Percentiles rank a stretch among this genome's conserved stretches.
Conservation (phyloP, 2,888 invertebrate genomes). For the Luperina testacea region DNA sequence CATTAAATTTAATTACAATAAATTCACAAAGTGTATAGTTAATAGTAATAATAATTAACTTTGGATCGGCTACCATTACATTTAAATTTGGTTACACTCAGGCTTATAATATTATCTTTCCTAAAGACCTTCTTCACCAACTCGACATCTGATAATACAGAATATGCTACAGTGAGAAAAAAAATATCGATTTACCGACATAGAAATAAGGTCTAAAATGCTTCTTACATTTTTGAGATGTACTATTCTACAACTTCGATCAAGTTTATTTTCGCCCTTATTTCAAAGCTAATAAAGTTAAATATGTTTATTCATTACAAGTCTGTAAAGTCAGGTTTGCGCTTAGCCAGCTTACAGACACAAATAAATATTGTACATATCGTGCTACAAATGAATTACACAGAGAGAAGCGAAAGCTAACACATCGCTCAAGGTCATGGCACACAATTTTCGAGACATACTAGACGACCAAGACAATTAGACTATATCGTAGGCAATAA, state of each 20-base stretch:
- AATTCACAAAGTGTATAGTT: slow-evolving; percentile 26
- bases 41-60: slow-evolving; percentile 5
- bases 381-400: slow-evolving; percentile 23
- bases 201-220: background rate
- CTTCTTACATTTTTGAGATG: background rate
- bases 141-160: background rate
- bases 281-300: background rate
- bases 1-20: slow-evolving; percentile 19
- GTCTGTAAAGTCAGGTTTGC: background rate
- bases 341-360: background rate
- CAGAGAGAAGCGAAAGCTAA: slow-evolving; percentile 34
- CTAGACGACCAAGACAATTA: background rate
- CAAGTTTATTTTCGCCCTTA: background rate
- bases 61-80: slow-evolving; percentile 33
- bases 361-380: slow-evolving; percentile 13
- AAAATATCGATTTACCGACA: background rate
- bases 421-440: slow-evolving; percentile 48
- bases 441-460: slow-evolving; percentile 41
- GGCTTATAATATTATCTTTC: slow-evolving; percentile 2
- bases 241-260: slow-evolving; percentile 1
- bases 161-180: background rate
- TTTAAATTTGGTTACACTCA: slow-evolving; percentile 17
- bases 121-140: background rate
- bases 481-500: background rate
- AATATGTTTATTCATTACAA: background rate